These are phyloP conservation scores for Gryllus longicercus DNA, from an alignment of 2,888 invertebrate species.

Conservation along the genomic window DNA sequence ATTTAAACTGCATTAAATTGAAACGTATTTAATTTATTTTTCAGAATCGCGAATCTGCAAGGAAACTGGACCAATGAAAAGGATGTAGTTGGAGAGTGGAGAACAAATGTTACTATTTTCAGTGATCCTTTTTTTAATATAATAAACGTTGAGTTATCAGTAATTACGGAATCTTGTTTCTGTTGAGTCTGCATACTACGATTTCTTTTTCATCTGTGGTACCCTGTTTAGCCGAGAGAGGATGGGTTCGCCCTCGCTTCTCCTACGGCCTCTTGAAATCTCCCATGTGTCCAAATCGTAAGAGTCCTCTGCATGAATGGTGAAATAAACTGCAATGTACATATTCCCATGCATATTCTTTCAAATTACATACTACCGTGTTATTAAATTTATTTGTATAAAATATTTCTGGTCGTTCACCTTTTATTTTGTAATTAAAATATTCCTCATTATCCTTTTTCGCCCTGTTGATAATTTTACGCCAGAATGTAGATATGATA, in stretches of 20 bases:
- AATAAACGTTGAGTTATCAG: neutral
- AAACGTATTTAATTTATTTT: neutral
- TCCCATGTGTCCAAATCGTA: too few species aligned
- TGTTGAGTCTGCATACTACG: neutral
- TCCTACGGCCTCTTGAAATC: too few species aligned
- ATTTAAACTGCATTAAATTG: too few species aligned
- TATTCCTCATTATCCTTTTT: too few species aligned
- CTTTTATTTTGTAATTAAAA: neutral
- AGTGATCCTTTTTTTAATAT: constrained; percentile 11
- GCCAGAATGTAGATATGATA: too few species aligned
- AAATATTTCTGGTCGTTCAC: neutral
- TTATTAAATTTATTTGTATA: neutral
- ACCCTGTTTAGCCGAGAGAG: neutral
- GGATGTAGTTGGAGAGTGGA: neutral
- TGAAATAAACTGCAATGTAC: neutral
- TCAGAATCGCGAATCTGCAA: constrained; percentile 27
- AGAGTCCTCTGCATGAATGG: neutral
- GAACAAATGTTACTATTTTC: constrained; percentile 8
- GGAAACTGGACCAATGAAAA: constrained; percentile 19
- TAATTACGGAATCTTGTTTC: neutral
- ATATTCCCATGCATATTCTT: neutral
- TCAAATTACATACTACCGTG: neutral
- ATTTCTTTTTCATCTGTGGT: constrained; percentile 18
- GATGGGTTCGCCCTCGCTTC: too few species aligned
- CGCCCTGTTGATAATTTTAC: too few species aligned